Base-by-base conservation (phyloP, 2,797 vertebrate species). In the Lagodon rhomboides region DNA sequence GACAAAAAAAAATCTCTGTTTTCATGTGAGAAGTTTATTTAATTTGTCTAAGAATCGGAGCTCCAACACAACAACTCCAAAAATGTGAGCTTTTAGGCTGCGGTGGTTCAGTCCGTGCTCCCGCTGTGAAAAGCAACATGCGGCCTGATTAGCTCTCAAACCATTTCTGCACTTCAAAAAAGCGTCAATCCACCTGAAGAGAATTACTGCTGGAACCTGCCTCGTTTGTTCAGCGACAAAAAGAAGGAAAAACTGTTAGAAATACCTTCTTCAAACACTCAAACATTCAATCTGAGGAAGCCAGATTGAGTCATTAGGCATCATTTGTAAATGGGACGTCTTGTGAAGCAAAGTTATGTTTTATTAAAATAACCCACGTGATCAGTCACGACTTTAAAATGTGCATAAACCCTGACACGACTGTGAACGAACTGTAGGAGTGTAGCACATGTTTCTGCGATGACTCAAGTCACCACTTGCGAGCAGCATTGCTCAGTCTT, bases 391-490 rank as follows among this genome's bases (percentile, higher is more conserved):
- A 30, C 12, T 53, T 68, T 51, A 23, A 68, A 23, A 59, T 44
- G 49, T 22, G 53, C 53, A 55, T 49, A 7, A 47, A 25, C 25
- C 20, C 27, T 25, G n/a, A 20, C 18, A 56, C 6, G 2, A 0
- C 12, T 55, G 23, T 17, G 18, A 8, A n/a, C 17, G 8, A 22
- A 16, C 4, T 12, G 22, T 5, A 47, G 55, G 2, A 62, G 2
- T 47, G 20, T 2, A 18, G 3, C 46, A 53, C 18, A 20, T 43
- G 2, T 38, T 23, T 55, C 59, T 78, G 67, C 71, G 81, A 3
- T 78, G 38, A 43, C 56, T 20, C 0, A 30, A 70, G 34, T 68
- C 17, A 27, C 85, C 75, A 81, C 75, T 70, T 70, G 78, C 1
- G 0, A 5, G 81, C 85, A 76, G 71, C 54, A 69, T 76, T 70